Evolutionary conservation across 2,888 invertebrate genomes (phyloP).

Genomic region (Plusia festucae): DNA sequence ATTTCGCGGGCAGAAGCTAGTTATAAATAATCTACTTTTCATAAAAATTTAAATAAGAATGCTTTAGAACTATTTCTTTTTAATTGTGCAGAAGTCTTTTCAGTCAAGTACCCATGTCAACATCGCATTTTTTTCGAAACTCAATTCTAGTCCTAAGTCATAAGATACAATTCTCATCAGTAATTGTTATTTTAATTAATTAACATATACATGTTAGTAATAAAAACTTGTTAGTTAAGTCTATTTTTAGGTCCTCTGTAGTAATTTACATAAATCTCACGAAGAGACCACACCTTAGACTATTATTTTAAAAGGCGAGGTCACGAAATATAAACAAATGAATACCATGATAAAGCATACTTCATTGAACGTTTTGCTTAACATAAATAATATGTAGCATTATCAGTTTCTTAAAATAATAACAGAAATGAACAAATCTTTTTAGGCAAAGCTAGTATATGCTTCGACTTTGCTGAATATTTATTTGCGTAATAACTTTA

Average conservation of each 20-base stretch:
- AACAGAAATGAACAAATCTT: background rate
- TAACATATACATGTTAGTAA: constrained; percentile 1
- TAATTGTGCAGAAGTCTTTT: no score
- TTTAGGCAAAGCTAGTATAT: no score
- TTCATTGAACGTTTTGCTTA: constrained; percentile 14
- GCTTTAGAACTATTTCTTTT: no score
- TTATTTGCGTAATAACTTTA: no score
- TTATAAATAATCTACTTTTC: no score
- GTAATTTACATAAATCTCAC: constrained; percentile 28
- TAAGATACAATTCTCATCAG: background rate
- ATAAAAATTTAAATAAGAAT: no score
- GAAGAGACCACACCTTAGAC: constrained; percentile 20
- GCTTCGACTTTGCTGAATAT: no score
- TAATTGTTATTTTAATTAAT: background rate
- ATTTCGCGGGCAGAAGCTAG: no score
- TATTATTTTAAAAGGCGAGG: constrained; percentile 36
- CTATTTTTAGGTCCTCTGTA: background rate
- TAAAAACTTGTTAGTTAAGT: background rate
- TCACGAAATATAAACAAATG: constrained; percentile 31
- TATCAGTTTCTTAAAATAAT: background rate
- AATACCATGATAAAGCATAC: constrained; percentile 15
- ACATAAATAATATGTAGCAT: constrained; percentile 13
- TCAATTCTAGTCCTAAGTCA: background rate
- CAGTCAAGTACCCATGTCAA: no score
- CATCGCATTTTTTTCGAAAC: background rate